Base-by-base conservation (phyloP, 2,113 vertebrate species). In the Psammodynastes pulverulentus region DNA sequence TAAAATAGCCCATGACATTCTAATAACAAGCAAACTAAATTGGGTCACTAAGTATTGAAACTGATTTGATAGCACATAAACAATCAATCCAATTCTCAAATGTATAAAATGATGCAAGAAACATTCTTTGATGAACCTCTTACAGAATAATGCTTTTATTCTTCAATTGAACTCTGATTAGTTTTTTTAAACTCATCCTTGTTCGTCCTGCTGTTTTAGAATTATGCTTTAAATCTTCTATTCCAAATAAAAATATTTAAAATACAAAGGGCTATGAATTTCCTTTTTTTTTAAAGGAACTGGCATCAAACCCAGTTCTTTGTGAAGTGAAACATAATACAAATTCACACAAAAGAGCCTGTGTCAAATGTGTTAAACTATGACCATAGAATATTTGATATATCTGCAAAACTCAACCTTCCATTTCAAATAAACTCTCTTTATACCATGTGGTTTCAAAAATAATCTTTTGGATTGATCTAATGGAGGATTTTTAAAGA, bases 81-180 rank as follows among this genome's bases (percentile, higher is more conserved):
- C 72, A 9, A 79, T 79, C 72, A 43, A 67, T 67, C 13, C 62
- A 93, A 72, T 85, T 94, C 54, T 89, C 34, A 90, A 95, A 88
- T 90, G 58, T 93, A 92, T 26, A 51, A 84, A 62, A 24, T 87
- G 15, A 94, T 43, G 21, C 62, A 84, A 23, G 58, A 85, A 21
- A 88, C 45, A 46, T 84, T 51, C 34, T 58, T 95, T 53, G 94
- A 90, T 88, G 89, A 56, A 92, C 62, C 94, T 93, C 48, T 90
- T 56, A 95, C 87, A 86, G 92, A 94, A 93, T 91, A 93, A 24
- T 46, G 4, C 6, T 93, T 95, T 94, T 88, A 12, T 48, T 58
- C 90, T 94, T 93, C 86, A 87, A 0, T 84, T 10, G 84, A 23
- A 88, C 88, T 8, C 5, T 45, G 34, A 56, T 92, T 87, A 87